phyloP scores from a whole-genome alignment of 1,140 invertebrate genomes.

The Drosophila erecta region DNA sequence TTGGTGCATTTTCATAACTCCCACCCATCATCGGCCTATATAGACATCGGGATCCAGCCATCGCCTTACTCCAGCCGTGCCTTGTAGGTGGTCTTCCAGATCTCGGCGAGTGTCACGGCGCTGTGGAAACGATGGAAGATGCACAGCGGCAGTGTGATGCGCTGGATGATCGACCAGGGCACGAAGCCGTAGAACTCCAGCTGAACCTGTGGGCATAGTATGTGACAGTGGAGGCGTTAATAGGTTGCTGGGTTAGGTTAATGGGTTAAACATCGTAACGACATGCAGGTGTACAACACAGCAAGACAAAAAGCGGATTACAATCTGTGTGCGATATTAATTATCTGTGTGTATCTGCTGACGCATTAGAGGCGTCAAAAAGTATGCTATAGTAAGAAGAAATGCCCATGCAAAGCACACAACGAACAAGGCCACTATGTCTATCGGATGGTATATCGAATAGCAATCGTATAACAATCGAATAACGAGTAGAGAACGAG shows the following conservation, averaged over 20 bases:
- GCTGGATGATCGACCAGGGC: slow-evolving; percentile 97
- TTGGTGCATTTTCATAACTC: slow-evolving; percentile 67
- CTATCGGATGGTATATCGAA: not conserved
- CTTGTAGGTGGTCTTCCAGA: slow-evolving; percentile 99
- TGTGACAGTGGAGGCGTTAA: not conserved
- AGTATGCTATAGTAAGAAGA: not conserved
- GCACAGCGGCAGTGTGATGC: slow-evolving; percentile 96
- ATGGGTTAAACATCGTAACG: slow-evolving; percentile 8
- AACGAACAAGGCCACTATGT: not conserved
- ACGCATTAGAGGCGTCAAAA: not conserved
- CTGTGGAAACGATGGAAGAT: slow-evolving; percentile 99
- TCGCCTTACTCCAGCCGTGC: slow-evolving; percentile 91
- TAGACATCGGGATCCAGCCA: not conserved
- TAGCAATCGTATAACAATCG: slow-evolving; percentile 21
- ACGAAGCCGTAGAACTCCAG: slow-evolving; percentile 97
- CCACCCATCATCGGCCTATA: slow-evolving; percentile 15
- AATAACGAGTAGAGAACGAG: slow-evolving; percentile 70
- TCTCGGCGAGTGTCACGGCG: slow-evolving; percentile 97
- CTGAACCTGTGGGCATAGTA: slow-evolving; percentile 86
- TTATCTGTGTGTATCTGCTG: no score
- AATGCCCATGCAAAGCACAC: slow-evolving; percentile 13
- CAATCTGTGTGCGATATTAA: no score
- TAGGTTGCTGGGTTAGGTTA: no score
- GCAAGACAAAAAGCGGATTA: not conserved
- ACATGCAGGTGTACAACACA: slow-evolving; percentile 16